Base-by-base conservation (phyloP, 2,113 vertebrate species). In the Daubentonia madagascariensis region DNA sequence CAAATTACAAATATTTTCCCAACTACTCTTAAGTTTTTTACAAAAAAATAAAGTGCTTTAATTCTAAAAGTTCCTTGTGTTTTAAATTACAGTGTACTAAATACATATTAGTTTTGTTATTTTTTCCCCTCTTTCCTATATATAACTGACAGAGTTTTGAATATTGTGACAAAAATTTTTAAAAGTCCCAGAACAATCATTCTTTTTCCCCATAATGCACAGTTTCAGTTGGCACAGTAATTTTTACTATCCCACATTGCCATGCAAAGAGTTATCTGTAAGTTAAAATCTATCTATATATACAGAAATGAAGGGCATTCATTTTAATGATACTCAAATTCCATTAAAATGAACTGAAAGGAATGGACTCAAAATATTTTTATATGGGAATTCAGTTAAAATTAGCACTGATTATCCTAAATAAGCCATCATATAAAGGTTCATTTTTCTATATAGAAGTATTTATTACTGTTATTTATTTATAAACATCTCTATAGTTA, bases 31-130 rank as follows among this genome's bases (percentile, higher is more conserved):
- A 52, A 43, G 4, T 25, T 89, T 86, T 90, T 72, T 54, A 87
- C 52, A 85, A 85, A 75, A 17, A 95, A 96, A 96, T 40, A 73
- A 76, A 90, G 40, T 8, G 89, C 18, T 93, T 83, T 57, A 93
- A 95, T 59, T 88, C 48, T 78, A 14, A 86, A 76, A 83, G 30
- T 70, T 87, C 76, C 83, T 67, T 86, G 6, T 86, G 85, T 87
- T 90, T 92, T 76, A 81, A 72, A 92, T 63, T 54, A 59, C 3
- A 76, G 28, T 75, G 16, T 78, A 80, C 52, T 94, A 85, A 95
- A 91, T 78, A 87, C 11, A 52, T 12, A 37, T 6, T 84, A 30
- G 40, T 79, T 92, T 79, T 45, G 57, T 11, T 86, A 28, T 81
- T 63, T 87, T 80, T 59, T 16, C 4, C 30, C 25, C 43, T 75